A percentile compares a stretch with the other conserved stretches of the same genome.
phyloP scores from a whole-genome alignment of 2,888 invertebrate species.

The Mimas tiliae region DNA sequence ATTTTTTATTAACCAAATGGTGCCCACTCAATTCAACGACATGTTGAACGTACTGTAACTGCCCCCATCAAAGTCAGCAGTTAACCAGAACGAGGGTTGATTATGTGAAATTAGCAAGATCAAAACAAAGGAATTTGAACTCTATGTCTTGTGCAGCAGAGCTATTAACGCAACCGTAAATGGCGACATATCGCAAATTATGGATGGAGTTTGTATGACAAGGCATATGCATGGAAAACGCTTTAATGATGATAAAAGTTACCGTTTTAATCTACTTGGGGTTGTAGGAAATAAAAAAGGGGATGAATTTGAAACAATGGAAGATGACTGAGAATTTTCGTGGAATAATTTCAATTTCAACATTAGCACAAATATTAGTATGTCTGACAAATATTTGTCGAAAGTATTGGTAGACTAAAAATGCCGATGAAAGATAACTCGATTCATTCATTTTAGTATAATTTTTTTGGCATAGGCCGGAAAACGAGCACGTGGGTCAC shows the following conservation, averaged over 20 bases:
- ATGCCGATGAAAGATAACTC: background rate
- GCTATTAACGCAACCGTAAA: background rate
- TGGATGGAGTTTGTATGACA: slow-evolving; percentile 24
- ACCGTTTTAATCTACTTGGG: slow-evolving; percentile 1
- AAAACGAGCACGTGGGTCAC: too few species aligned
- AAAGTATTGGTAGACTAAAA: background rate
- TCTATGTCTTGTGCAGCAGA: background rate
- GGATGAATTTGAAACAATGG: background rate
- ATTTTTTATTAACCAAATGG: background rate
- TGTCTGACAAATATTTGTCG: background rate
- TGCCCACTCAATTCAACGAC: background rate
- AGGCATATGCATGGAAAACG: slow-evolving; percentile 15
- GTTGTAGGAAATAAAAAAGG: background rate
- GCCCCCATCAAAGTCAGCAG: slow-evolving; percentile 34
- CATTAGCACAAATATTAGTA: too few species aligned
- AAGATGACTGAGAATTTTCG: background rate
- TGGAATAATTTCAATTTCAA: background rate
- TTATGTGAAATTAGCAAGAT: slow-evolving; percentile 25
- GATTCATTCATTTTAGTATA: too few species aligned
- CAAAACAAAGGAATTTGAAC: background rate
- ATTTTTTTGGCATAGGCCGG: too few species aligned
- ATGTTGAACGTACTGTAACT: background rate
- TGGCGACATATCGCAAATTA: slow-evolving; percentile 13
- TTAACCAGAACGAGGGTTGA: slow-evolving; percentile 32
- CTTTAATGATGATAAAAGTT: slow-evolving; percentile 19